Conservation (phyloP, 2,113 vertebrate genomes). For the Ameiurus melas region DNA sequence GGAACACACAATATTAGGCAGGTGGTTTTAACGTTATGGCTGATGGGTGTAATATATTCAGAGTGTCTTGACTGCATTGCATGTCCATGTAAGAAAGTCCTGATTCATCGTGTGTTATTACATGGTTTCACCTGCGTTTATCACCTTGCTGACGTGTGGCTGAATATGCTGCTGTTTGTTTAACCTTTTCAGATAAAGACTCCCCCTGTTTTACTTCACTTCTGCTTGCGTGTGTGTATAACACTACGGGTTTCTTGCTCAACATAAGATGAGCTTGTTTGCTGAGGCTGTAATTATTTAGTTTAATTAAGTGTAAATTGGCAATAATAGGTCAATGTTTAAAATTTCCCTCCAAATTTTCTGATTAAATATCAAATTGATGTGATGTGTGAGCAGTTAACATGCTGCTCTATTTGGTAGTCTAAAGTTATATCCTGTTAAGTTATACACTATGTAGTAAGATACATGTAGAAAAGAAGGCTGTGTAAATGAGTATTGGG, state of each 20-base stretch:
- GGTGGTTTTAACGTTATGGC: no score
- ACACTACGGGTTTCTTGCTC: neutral
- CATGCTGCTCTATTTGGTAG: neutral
- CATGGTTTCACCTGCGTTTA: neutral
- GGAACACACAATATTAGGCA: no score
- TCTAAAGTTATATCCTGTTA: neutral
- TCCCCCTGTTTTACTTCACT: neutral
- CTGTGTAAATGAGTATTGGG: neutral
- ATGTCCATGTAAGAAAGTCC: neutral
- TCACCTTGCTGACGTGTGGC: neutral
- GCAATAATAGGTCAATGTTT: neutral
- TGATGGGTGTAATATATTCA: no score
- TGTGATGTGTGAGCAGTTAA: neutral
- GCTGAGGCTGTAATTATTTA: neutral
- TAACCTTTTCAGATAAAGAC: conserved; percentile 41
- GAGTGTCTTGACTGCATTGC: neutral
- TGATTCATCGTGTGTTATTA: neutral
- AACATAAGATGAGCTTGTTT: neutral
- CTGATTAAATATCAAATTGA: neutral
- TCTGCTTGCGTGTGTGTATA: neutral
- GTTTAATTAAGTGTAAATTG: neutral
- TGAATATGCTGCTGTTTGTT: conserved; percentile 45
- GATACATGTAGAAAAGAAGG: neutral
- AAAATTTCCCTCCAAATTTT: neutral
- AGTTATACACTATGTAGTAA: neutral